These are phyloP conservation scores for Galago senegalensis DNA, from an alignment of 2,797 vertebrate species.

Conservation along the genomic window DNA sequence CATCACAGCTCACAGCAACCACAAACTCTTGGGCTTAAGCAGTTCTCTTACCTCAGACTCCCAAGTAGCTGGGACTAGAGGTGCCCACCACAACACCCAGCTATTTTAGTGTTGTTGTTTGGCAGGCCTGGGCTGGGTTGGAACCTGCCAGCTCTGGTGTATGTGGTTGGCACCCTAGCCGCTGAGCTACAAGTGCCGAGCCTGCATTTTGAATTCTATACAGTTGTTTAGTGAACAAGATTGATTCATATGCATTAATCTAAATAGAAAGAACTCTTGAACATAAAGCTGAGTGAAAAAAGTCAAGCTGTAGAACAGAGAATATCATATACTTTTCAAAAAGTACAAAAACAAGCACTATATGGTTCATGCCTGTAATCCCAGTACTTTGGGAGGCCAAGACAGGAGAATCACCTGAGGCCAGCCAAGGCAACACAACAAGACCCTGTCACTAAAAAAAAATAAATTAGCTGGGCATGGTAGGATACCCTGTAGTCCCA, in stretches of 20 bases:
- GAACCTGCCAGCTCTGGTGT: too few species aligned
- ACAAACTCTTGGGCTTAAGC: too few species aligned
- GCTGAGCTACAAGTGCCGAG: too few species aligned
- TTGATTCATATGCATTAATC: not conserved
- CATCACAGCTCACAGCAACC: too few species aligned
- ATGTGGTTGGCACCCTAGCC: too few species aligned
- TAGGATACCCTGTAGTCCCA: too few species aligned
- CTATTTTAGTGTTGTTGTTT: too few species aligned
- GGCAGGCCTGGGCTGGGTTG: too few species aligned
- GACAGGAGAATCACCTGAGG: not conserved
- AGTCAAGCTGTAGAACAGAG: not conserved
- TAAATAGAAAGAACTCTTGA: conserved; percentile 59
- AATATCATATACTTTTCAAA: not conserved
- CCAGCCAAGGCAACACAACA: not conserved
- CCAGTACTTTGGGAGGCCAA: not conserved
- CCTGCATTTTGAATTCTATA: not conserved
- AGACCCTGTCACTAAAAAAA: not conserved
- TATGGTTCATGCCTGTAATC: not conserved
- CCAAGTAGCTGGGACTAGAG: too few species aligned
- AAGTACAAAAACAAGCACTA: not conserved
- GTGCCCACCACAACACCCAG: too few species aligned
- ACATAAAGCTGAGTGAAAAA: not conserved
- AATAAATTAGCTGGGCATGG: too few species aligned
- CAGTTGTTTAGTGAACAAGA: not conserved
- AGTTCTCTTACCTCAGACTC: too few species aligned